Evolutionary conservation across 2,888 invertebrate genomes (phyloP), one percentile per base, ranked within the genome.

Genomic region (Sicus ferrugineus): DNA sequence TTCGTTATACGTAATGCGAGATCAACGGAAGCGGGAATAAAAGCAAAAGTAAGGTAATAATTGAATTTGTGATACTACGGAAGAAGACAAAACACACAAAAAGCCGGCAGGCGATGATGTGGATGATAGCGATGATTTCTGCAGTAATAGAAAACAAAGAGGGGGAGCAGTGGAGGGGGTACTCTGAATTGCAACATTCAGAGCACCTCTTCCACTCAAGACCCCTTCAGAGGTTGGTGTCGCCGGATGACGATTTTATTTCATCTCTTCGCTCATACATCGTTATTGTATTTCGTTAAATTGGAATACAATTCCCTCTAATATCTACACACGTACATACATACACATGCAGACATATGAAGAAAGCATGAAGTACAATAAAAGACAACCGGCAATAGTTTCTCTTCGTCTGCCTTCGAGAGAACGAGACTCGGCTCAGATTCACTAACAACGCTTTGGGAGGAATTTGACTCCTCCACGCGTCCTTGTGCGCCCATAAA

Each of bases 21-120:
- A 61, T 38, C 31, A 67, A 14, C 67, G 68, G 66, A 71, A 67
- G 63, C 69, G 63, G 62, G 69, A 69, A 71, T 67, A 69, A 69
- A 71, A 68, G 62, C 63, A 71, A 68, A 62, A 67, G 54, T 66
- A 68, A 71, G 69, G 71, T 63, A 69, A 69, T 71, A 69, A 68
- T 62, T 68, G 64, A 70, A 68, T 68, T 71, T 71, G 65, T 68
- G 65, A 69, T 46, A 67, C 66, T 70, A 48, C 59, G n/a, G 19
- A 2, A 9, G 14, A 9, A 23, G 21, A 54, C 21, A 11, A 62
- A 67, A 67, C 23, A 26, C 23, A 52, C 30, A 65, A 34, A 23
- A 65, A 6, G 21, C 23, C 19, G 14, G n/a, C n/a, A 46, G 62
- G 46, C 42, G 54, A 61, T 23, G 38, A 42, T 9, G 11, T 7